Conservation (phyloP, 2,113 vertebrate genomes). For the Pimephales promelas region DNA sequence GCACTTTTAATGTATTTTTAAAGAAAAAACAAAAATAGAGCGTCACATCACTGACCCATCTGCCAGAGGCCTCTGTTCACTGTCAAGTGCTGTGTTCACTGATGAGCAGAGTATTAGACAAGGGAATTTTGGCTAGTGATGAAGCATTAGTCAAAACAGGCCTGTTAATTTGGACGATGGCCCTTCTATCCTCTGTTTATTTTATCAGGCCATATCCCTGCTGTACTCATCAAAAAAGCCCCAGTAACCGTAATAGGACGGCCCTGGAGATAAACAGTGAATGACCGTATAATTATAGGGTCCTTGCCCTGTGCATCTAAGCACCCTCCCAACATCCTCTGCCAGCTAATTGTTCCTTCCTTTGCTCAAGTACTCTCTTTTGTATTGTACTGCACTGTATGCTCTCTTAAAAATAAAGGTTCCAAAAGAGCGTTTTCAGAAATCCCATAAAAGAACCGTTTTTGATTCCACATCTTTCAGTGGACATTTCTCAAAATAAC, state of each 20-base stretch:
- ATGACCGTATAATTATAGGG: constrained; percentile 2
- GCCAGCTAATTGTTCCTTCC: constrained; percentile 49
- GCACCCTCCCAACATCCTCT: constrained; percentile 19
- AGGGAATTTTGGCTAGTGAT: constrained; percentile 53
- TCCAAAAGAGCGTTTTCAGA: no score
- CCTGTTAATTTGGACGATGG: constrained; percentile 5
- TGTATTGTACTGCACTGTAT: neutral
- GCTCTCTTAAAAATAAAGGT: neutral
- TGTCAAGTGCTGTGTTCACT: constrained; percentile 42
- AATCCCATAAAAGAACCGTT: no score
- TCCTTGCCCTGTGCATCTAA: neutral
- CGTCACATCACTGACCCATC: neutral
- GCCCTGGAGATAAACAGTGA: constrained; percentile 60
- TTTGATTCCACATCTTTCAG: no score
- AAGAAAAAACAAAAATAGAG: neutral
- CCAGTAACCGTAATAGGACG: constrained; percentile 59
- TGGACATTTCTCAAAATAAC: no score
- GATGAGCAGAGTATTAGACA: constrained; percentile 58
- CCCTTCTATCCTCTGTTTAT: constrained; percentile 66
- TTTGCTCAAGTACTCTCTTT: constrained; percentile 26
- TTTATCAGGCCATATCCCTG: constrained; percentile 60
- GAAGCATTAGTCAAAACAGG: constrained; percentile 60
- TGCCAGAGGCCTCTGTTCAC: neutral
- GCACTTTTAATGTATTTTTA: neutral
- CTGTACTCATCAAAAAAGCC: constrained; percentile 67